Base-by-base conservation (phyloP, 2,113 vertebrate species). In the Sarotherodon lohbergeri region DNA sequence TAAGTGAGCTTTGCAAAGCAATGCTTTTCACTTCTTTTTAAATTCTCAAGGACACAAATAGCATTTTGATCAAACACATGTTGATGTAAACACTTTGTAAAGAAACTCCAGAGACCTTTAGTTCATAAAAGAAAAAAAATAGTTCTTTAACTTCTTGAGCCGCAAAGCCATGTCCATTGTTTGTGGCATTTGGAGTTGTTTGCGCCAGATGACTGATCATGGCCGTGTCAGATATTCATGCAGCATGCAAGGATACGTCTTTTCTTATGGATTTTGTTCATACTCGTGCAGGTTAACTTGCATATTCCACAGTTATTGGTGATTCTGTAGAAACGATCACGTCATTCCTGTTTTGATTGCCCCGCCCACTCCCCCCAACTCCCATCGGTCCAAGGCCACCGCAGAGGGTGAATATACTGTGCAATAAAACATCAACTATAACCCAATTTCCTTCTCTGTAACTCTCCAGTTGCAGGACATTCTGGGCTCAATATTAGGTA, bases 341-440 rank as follows among this genome's bases (percentile, higher is more conserved):
- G 29, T 73, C n/a, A 56, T 79, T 59, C 39, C 79, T 39, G 7
- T 36, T 17, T 52, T n/a, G 27, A 52, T 32, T 29, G 19, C 9
- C 10, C 29, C 9, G 4, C 16, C 10, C 27, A 27, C 27, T 3
- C 7, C 43, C 14, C 32, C 50, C 63, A 24, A n/a, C 22, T 63
- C 22, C 34, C 50, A 43, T 9, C 24, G 84, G 85, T 92, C 89
- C 94, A 83, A 90, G 86, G 91, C 84, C 79, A 80, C 78, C 16
- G 80, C 5, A 17, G 54, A 83, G 41, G 80, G 63, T 76, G 27
- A 88, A 86, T 93, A 88, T 88, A 86, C 36, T 48, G 81, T 57
- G 43, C 87, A 94, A 93, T 86, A 93, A 92, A 84, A 90, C 81
- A 78, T 90, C 24, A 32, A 50, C 29, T 83, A 61, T 91, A 86